Percentiles rank a stretch among this genome's conserved stretches.
phyloP scores from a whole-genome alignment of 2,888 invertebrate species.

The Thereva nobilitata region DNA sequence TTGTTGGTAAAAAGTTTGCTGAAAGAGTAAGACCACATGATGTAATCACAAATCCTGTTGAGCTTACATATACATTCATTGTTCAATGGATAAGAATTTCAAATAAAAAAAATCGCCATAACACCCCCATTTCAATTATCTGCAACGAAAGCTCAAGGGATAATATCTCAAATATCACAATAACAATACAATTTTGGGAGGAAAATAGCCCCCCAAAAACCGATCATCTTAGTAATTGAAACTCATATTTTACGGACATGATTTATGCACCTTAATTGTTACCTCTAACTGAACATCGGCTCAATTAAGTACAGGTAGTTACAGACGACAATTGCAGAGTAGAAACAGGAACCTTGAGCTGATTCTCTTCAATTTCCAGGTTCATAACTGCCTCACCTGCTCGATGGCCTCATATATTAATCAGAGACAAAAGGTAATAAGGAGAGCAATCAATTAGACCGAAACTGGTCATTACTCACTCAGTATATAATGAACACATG shows the following conservation, averaged over 20 bases:
- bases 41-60: no score
- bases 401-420: conserved; percentile 30
- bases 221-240: no score
- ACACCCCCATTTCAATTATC: no score
- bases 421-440: conserved; percentile 36
- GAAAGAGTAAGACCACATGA: no score
- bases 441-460: conserved; percentile 34
- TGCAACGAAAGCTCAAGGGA: no score
- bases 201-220: no score
- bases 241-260: neutral
- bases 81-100: no score
- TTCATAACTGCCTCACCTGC: conserved; percentile 20
- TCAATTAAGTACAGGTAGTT: conserved; percentile 28
- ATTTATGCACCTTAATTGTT: conserved; percentile 31
- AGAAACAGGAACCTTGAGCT: conserved; percentile 1
- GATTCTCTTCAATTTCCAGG: conserved; percentile 14
- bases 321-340: conserved; percentile 12
- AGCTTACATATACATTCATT: no score
- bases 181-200: no score
- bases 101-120: no score
- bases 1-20: no score
- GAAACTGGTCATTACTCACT: conserved; percentile 36
- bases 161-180: no score
- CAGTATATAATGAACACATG: conserved; percentile 25
- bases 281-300: conserved; percentile 11